These are phyloP conservation scores for Prionailurus viverrinus DNA, from an alignment of 2,113 vertebrate genomes.

Conservation along the genomic window DNA sequence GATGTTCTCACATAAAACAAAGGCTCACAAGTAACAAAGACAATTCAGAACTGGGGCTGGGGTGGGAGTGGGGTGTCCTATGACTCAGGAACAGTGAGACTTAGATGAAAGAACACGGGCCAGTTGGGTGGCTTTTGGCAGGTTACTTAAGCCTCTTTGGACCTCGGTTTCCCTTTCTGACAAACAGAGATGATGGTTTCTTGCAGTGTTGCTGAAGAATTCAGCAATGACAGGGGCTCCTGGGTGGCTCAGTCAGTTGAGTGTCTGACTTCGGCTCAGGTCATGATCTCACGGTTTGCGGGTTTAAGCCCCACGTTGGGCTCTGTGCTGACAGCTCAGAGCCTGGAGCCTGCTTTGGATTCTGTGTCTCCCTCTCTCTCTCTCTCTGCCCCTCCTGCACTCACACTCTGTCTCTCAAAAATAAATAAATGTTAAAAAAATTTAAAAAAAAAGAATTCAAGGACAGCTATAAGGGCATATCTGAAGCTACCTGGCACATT, in stretches of 20 bases:
- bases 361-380: no score
- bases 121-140: neutral
- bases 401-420: no score
- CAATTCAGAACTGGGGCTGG: neutral
- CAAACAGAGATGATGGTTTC: neutral
- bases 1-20: constrained; percentile 21
- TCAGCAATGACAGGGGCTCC: neutral
- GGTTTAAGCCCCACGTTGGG: no score
- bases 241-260: no score
- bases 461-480: neutral
- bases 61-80: neutral
- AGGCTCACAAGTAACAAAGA: constrained; percentile 25
- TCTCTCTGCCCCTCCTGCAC: no score
- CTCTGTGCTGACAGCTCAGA: no score
- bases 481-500: neutral
- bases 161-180: neutral
- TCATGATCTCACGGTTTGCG: no score
- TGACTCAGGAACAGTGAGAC: neutral
- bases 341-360: no score
- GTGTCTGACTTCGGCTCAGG: no score
- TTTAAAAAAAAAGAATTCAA: no score
- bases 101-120: neutral
- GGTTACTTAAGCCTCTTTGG: neutral
- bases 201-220: neutral
- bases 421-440: no score